Base-by-base conservation (phyloP, 2,113 vertebrate species). In the Chrysochloris asiatica region DNA sequence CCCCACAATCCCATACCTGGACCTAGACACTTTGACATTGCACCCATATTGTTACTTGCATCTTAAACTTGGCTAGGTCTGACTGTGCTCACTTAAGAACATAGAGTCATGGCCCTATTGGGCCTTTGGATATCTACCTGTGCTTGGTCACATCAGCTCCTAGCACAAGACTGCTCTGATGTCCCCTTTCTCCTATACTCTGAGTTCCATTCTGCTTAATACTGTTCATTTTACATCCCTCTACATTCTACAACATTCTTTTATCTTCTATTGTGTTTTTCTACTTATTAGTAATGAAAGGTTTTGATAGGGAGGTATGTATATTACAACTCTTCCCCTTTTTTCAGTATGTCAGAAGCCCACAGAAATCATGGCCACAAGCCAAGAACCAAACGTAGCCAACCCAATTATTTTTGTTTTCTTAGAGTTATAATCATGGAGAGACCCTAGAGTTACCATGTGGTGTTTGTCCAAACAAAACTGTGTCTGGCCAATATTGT, bases 221-320 rank as follows among this genome's bases (percentile, higher is more conserved):
- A 30, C 87, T 83, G 63, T 56, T 69, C 56, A 24, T 52, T 16
- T 92, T 24, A 95, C 96, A 61, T 96, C 59, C 95, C 88, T 94
- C 90, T 76, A 77, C 96, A 24, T 83, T 95, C 96, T 76, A 11
- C 96, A 69, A 96, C 96, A 16, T 96, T 36, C 95, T 79, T 1
- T 65, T 47, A 41, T 78, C 95, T 84, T 90, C 92, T 59, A 8
- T 59, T 65, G n/a, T 28, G 83, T 33, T 86, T 88, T 82, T 28
- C 86, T 41, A 56, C 41, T 10, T 83, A 38, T 80, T 41, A 36
- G 61, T 38, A 72, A 52, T 21, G 54, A 78, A 63, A 81, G 50
- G n/a, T n/a, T 72, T 36, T 16, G 61, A 33, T 65, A n/a, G 24
- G 30, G 80, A 8, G 12, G 82, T 33, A 43, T 21, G 12, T 21